A percentile compares a stretch with the other conserved stretches of the same genome.
phyloP scores from a whole-genome alignment of 2,797 vertebrate genomes.

The Bovichtus diacanthus region DNA sequence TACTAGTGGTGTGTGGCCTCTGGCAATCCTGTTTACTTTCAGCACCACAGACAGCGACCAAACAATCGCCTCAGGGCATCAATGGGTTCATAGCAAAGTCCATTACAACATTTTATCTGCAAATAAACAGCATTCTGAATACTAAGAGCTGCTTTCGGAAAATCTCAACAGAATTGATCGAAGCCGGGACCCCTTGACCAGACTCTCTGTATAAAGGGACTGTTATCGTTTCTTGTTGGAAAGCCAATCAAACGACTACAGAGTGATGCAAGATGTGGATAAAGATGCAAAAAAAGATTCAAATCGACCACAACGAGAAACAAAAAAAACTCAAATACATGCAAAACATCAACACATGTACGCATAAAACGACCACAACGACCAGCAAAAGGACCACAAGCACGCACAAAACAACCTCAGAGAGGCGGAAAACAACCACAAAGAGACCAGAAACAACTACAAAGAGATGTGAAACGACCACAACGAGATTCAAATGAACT shows the following conservation, averaged over 20 bases:
- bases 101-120: constrained; percentile 21
- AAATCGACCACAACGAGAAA: background rate
- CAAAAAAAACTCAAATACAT: background rate
- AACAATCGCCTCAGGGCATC: constrained; percentile 15
- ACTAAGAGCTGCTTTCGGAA: constrained; percentile 17
- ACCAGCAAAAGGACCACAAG: background rate
- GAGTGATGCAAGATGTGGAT: background rate
- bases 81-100: background rate
- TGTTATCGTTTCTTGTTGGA: background rate
- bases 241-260: background rate
- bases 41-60: constrained; percentile 73
- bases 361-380: background rate
- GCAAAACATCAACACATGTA: background rate
- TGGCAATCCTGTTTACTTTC: constrained; percentile 43
- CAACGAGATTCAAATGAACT: background rate
- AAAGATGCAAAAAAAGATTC: background rate
- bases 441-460: background rate
- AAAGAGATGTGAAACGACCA: background rate
- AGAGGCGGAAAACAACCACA: background rate
- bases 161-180: background rate
- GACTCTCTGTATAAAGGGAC: background rate
- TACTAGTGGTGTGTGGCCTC: background rate
- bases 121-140: constrained; percentile 26
- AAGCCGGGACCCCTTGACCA: background rate
- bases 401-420: background rate